Percentiles rank a stretch among this genome's conserved stretches.
These are phyloP conservation scores for Craseonycteris thonglongyai DNA, from an alignment of 2,113 vertebrate species.

Conservation along the genomic window DNA sequence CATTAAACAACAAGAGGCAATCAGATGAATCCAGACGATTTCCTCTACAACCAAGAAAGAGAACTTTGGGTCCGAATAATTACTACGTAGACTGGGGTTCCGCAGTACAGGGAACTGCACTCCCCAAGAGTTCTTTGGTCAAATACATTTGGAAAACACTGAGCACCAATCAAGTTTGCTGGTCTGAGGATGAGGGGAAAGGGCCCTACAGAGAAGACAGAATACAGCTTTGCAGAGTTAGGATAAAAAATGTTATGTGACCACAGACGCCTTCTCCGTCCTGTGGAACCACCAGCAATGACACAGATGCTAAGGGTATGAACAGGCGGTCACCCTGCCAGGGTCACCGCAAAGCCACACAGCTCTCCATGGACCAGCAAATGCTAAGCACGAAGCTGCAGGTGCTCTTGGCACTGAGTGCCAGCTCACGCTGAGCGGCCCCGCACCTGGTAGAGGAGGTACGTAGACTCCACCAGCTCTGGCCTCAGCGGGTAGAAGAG, in stretches of 20 bases:
- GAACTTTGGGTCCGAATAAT: neutral
- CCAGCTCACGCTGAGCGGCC: no score
- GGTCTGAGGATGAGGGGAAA: neutral
- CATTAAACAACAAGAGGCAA: neutral
- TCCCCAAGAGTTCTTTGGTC: neutral
- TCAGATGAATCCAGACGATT: neutral
- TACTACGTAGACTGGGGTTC: neutral
- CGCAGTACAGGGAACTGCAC: neutral
- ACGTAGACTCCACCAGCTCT: conserved; percentile 96
- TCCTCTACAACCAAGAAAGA: neutral
- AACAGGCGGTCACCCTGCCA: rapidly evolving
- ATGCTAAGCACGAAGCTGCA: neutral
- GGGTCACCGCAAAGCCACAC: neutral
- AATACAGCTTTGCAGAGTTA: neutral
- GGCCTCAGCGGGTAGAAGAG: conserved; percentile 96
- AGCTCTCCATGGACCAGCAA: neutral
- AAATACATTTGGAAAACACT: neutral
- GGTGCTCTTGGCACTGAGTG: neutral
- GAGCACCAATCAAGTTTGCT: neutral
- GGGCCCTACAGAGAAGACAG: neutral
- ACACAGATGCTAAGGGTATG: neutral
- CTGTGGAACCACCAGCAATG: neutral
- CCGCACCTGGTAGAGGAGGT: conserved; percentile 95
- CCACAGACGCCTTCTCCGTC: neutral
- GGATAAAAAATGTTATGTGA: neutral